A percentile compares a stretch with the other conserved stretches of the same genome.
Conservation (phyloP, 2,113 vertebrate species). For the Siniperca chuatsi region DNA sequence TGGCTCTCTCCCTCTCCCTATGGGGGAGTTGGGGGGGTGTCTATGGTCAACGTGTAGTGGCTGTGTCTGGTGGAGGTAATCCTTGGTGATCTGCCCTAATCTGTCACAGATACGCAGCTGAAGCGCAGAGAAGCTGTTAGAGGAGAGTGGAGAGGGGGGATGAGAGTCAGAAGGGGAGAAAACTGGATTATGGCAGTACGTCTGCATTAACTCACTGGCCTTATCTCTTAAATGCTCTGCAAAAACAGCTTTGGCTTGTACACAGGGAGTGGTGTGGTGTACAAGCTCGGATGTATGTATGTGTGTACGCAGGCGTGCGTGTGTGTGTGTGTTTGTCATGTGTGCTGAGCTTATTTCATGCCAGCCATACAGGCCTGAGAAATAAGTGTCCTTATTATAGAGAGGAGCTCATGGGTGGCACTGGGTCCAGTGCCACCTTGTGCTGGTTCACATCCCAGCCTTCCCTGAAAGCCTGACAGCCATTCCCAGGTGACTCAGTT, state of each 20-base stretch:
- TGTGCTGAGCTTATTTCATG: constrained; percentile 68
- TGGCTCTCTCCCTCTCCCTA: constrained; percentile 13
- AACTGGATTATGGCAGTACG: constrained; percentile 83
- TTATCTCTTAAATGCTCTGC: constrained; percentile 83
- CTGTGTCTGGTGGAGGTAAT: constrained; percentile 83
- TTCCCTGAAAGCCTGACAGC: constrained; percentile 1
- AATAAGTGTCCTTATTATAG: constrained; percentile 38
- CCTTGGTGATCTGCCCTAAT: constrained; percentile 85
- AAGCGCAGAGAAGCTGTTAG: constrained; percentile 75
- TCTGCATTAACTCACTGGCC: constrained; percentile 82
- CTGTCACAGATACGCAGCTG: constrained; percentile 86
- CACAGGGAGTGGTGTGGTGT: constrained; percentile 43
- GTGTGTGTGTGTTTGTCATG: constrained; percentile 36
- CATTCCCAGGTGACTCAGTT: constrained; percentile 47
- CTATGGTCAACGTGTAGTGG: constrained; percentile 76
- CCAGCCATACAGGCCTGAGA: constrained; percentile 59
- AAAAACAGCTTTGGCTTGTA: constrained; percentile 81
- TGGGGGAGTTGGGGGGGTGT: constrained; percentile 44
- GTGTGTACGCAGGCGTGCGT: not conserved
- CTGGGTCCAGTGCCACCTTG: constrained; percentile 18
- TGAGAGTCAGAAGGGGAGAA: constrained; percentile 55
- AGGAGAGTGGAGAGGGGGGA: constrained; percentile 48
- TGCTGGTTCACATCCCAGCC: constrained; percentile 9
- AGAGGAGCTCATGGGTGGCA: not conserved
- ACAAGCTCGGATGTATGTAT: constrained; percentile 26